phyloP scores from a whole-genome alignment of 2,888 invertebrate genomes.

The Cyclophora albipunctata region DNA sequence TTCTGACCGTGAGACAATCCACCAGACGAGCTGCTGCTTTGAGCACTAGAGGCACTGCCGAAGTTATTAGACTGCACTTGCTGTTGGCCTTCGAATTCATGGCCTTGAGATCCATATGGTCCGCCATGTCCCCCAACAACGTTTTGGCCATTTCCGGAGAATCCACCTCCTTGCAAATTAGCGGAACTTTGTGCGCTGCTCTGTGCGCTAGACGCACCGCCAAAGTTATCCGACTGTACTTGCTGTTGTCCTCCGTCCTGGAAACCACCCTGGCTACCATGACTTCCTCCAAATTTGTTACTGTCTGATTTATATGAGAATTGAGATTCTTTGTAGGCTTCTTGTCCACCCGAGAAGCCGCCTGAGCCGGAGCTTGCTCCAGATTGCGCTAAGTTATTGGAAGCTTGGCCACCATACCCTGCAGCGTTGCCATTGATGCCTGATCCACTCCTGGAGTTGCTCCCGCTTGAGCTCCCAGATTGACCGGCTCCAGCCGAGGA shows the following conservation, averaged over 20 bases:
- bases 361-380: background rate
- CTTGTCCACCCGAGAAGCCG: conserved; percentile 14
- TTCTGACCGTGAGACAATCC: background rate
- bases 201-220: background rate
- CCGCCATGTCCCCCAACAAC: background rate
- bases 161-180: background rate
- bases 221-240: background rate
- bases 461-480: conserved; percentile 1
- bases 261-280: conserved; percentile 5
- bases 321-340: conserved; percentile 27
- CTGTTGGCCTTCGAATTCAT: background rate
- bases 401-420: background rate
- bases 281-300: background rate
- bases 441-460: background rate
- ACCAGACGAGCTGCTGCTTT: background rate
- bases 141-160: too few relatives aligned
- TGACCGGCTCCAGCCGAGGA: conserved; percentile 14
- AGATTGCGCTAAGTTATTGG: background rate
- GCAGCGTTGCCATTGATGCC: conserved; percentile 22
- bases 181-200: background rate
- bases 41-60: too few relatives aligned
- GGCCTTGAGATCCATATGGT: background rate
- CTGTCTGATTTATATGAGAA: conserved; percentile 14
- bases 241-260: background rate
- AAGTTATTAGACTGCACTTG: background rate